Base-by-base conservation (phyloP, 2,113 vertebrate species). In the Myotis brandtii region DNA sequence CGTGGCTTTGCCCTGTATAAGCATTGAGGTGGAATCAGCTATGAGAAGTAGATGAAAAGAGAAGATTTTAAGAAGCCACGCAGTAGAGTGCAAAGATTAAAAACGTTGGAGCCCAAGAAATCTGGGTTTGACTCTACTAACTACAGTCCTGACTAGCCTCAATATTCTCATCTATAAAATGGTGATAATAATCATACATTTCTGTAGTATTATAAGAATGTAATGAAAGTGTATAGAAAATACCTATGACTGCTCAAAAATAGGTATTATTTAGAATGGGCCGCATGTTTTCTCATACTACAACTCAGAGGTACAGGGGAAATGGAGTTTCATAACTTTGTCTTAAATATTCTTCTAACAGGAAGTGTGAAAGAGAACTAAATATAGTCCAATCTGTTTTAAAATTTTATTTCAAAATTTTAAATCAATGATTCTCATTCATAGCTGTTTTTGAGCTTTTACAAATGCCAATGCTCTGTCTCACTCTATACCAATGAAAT, bases 341-440 rank as follows among this genome's bases (percentile, higher is more conserved):
- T 80, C 50, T 91, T 82, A 92, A 93, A 69, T 92, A 91, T 20
- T 91, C 72, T 91, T 85, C 21, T 80, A 62, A 56, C 2, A 70
- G 16, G 23, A 76, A 84, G 3, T 67, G 2, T 32, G 17, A 34
- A 14, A 21, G 13, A 18, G 25, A 77, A 62, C n/a, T 69, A 52
- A 95, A 89, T 40, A 84, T 23, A 82, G 20, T 34, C 14, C 23
- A 79, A 10, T 86, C 75, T 88, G 56, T 52, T 88, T 93, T 73
- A 48, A 91, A 72, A 56, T 83, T 52, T 66, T 16, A 59, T 37
- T 95, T 94, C 46, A 86, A 86, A 73, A 88, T 27, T 83, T 52
- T 59, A 94, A 88, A 34, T 9, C 27, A 88, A 6, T 73, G n/a
- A 89, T 89, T 94, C 10, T 73, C 77, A 52, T 27, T 73, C 62